A percentile compares a stretch with the other conserved stretches of the same genome.
Conservation (phyloP, 2,797 vertebrate species). For the Neopelma chrysocephalum region DNA sequence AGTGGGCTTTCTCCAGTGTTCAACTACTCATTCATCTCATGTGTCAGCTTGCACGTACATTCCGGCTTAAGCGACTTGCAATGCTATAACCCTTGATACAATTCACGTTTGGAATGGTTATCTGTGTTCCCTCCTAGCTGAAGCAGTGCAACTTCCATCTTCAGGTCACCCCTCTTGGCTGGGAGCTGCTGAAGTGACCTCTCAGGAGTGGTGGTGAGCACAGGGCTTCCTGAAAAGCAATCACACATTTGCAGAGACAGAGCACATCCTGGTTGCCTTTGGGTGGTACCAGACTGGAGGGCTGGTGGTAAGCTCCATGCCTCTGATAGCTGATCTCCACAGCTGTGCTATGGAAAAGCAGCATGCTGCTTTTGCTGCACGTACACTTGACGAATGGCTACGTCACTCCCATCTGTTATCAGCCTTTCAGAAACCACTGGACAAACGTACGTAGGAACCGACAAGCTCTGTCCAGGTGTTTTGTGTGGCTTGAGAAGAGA, state of each 20-base stretch:
- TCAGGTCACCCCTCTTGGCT: fast-evolving
- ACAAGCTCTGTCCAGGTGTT: not conserved
- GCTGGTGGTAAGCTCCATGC: not conserved
- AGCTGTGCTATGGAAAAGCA: not conserved
- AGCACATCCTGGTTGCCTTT: not conserved
- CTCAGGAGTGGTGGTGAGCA: fast-evolving
- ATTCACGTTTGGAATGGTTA: not conserved
- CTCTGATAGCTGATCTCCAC: not conserved
- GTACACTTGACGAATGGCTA: not conserved
- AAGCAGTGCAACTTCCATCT: not conserved
- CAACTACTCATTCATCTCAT: fast-evolving
- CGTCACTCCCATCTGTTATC: not conserved
- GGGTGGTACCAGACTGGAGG: not conserved
- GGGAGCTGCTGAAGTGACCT: not conserved
- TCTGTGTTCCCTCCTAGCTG: not conserved
- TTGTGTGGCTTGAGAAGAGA: not conserved
- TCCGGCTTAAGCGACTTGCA: not conserved
- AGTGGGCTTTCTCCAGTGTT: not conserved
- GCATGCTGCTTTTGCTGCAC: not conserved
- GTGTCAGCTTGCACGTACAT: fast-evolving
- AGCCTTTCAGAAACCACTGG: not conserved
- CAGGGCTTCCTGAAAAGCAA: not conserved
- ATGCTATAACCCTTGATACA: not conserved
- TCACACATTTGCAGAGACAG: not conserved
- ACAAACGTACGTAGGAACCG: not conserved